phyloP scores from a whole-genome alignment of 1,140 invertebrate genomes.

The Leptopilina boulardi region DNA sequence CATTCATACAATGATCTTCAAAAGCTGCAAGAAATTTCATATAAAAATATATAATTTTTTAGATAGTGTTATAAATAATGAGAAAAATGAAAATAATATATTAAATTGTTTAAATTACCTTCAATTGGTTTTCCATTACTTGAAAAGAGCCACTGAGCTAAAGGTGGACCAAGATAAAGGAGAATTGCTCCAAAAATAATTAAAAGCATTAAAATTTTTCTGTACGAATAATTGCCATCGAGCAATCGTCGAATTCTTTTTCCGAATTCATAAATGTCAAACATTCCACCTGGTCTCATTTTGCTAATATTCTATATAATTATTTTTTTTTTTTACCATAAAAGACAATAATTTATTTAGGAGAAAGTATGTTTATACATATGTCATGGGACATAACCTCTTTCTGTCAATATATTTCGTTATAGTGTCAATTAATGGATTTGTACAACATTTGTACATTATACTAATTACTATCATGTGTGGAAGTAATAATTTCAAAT shows the following conservation, averaged over 20 bases:
- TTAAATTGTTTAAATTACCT: slow-evolving; percentile 57
- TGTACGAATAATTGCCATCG: slow-evolving; percentile 81
- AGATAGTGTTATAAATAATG: not conserved
- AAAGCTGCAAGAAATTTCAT: slow-evolving; percentile 71
- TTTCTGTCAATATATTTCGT: not conserved
- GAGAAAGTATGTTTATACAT: slow-evolving; percentile 31
- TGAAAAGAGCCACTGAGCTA: slow-evolving; percentile 80
- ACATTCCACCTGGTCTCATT: slow-evolving; percentile 64
- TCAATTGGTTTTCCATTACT: slow-evolving; percentile 69
- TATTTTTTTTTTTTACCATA: not conserved
- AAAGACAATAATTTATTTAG: slow-evolving; percentile 24
- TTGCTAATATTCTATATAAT: not conserved
- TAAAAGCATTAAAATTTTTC: slow-evolving; percentile 80
- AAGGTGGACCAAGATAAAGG: slow-evolving; percentile 80
- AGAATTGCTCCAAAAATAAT: slow-evolving; percentile 79
- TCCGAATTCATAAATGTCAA: slow-evolving; percentile 73
- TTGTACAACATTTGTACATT: not conserved
- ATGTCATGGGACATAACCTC: slow-evolving; percentile 19
- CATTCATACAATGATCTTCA: slow-evolving; percentile 80
- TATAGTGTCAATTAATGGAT: not conserved
- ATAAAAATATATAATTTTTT: not conserved
- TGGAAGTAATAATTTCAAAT: not conserved
- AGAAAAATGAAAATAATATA: not conserved
- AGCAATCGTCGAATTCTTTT: slow-evolving; percentile 78
- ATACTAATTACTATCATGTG: not conserved